Conservation (phyloP, 2,888 invertebrate species). For the Plagodis pulveraria region DNA sequence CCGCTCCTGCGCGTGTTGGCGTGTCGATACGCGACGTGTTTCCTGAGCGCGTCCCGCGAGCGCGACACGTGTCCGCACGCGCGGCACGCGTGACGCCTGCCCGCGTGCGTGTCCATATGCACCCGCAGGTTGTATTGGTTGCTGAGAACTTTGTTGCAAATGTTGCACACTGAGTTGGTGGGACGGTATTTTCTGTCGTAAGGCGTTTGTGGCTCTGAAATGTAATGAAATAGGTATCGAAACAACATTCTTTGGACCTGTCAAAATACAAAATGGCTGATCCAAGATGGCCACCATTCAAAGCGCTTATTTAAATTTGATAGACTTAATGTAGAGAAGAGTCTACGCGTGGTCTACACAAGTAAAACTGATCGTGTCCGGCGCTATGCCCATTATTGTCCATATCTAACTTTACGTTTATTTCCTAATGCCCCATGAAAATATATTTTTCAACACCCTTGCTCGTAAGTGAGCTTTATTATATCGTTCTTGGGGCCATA, state of each 20-base stretch:
- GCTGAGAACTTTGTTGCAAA: constrained; percentile 94
- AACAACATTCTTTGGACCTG: neutral
- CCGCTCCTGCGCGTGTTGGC: constrained; percentile 62
- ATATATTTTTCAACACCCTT: no score
- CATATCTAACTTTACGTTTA: no score
- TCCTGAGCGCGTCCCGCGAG: constrained; percentile 93
- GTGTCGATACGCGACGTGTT: constrained; percentile 95
- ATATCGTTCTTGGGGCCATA: no score
- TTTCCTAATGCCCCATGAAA: no score
- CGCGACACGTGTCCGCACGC: constrained; percentile 95
- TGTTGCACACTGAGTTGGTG: constrained; percentile 87
- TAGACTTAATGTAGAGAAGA: no score
- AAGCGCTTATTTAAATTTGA: no score
- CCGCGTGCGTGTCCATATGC: constrained; percentile 96
- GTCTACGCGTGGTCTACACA: no score
- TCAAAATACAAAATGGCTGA: no score
- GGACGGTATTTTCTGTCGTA: constrained; percentile 71
- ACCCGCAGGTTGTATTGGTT: constrained; percentile 96
- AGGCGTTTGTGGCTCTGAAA: constrained; percentile 56
- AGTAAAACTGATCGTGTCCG: no score
- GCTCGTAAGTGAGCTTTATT: no score
- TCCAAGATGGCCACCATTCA: no score
- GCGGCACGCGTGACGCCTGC: constrained; percentile 93
- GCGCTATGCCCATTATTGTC: no score
- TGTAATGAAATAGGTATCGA: neutral